Evolutionary conservation across 2,888 invertebrate genomes (phyloP), one percentile per base, ranked within the genome.

Genomic region (Trachelus stipa): DNA sequence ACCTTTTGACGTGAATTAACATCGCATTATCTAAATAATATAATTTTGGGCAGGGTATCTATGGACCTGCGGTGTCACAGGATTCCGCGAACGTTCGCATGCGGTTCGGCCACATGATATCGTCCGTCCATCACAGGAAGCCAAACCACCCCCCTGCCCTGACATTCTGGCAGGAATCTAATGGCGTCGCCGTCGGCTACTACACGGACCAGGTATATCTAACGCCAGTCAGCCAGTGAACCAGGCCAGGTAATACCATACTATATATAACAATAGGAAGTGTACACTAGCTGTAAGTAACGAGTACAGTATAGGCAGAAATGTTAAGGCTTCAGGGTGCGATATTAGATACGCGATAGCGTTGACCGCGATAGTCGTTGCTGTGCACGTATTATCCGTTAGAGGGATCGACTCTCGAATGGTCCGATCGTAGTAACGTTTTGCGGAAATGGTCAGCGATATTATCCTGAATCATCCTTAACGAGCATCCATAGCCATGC

Each of bases 391-490:
- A 73, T 71, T 34, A 75, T 78, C 75, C 71, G 75, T 73, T 78
- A 33, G 34, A 34, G 37, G 77, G 77, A 77, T 77, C 77, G 74
- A 75, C 37, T 56, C 40, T 78, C 75, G 69, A 74, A 31, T 77
- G 35, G 68, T 56, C 74, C 75, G 77, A 77, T 78, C 75, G 75
- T 68, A 40, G 71, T 75, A 84, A 82, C 83, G 83, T 84, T 85
- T 81, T 76, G 79, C 77, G 77, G 80, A 84, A 85, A 76, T 79
- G 81, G 81, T 78, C 82, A 80, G 77, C 81, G 79, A 80, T 81
- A 85, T 85, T 85, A 85, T 84, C 83, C 80, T 81, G 85, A 85
- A 81, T 84, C 82, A 81, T 79, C 82, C 81, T 83, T 85, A 84
- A 85, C 83, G 85, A 84, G 81, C 78, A 73, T 79, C 74, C 74